Base-by-base conservation (phyloP, 2,888 invertebrate genomes). In the Cheilosia variabilis region DNA sequence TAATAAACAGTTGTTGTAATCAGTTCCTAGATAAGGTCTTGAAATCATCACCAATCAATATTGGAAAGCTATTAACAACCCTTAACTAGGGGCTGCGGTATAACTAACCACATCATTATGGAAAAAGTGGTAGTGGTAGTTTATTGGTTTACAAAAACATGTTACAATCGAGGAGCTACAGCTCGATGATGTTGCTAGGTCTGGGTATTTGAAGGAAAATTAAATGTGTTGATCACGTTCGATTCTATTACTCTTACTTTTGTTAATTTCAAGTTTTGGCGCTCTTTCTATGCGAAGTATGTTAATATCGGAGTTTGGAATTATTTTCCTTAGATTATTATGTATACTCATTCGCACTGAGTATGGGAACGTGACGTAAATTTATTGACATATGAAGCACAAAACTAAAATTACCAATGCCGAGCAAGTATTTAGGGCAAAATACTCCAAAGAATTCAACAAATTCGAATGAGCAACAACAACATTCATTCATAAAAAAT, bases 371-470 rank as follows among this genome's bases (percentile, higher is more conserved):
- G 47, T 63, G 17, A 63, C 47, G 31, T 37, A 9, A n/a, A 43
- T n/a, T n/a, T 6, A n/a, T n/a, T 43, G n/a, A n/a, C 9, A 9
- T 50, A 15, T 13, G 19, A 24, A 10, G 34, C 37, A 34, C 13
- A 13, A 2, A 50, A 19, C 27, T 34, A 31, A 45, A 72, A 72
- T 62, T 62, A 19, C 3, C 27, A 52, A 72, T 72, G 62, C 62
- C 17, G 31, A 5, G 6, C 52, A 52, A 60, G 57, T 65, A 22
- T n/a, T 19, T 7, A 58, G 66, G 52, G 19, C 24, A 76, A 76
- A 17, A 68, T 53, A 53, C 68, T 76, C 60, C 5, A 43, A 68
- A 52, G 66, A 76, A 76, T 76, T 76, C 43, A 31, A 53, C 27
- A 43, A 52, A 52, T 60, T 52, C 50, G 43, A 57, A 57, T 65